Evolutionary conservation across 2,113 vertebrate genomes (phyloP), one percentile per base, ranked within the genome.

Genomic region (Ptyas mucosa): DNA sequence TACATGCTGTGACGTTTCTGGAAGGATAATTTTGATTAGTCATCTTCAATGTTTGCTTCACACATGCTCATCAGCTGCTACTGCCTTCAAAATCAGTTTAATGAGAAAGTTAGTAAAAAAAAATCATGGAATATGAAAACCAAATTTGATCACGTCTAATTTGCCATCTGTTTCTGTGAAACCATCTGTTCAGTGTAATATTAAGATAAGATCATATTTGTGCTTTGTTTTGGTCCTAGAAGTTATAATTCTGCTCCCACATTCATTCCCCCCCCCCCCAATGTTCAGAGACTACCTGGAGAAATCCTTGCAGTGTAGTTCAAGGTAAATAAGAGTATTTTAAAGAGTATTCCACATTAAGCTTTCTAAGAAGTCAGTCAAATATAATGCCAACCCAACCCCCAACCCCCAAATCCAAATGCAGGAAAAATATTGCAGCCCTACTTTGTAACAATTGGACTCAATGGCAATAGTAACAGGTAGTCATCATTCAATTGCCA

Each of bases 1-100:
- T 51, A 21, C n/a, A 61, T 93, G n/a, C 64, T 46, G 57, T 18
- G 58, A 14, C 53, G 58, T 69, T 69, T 75, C 49, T 26, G 24
- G 15, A 90, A 69, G 51, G 81, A 92, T 94, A 52, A 85, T 61
- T 91, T 94, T 92, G 58, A 88, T 87, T 20, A 87, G 53, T 29
- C 92, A 21, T 91, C 91, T 29, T 5, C 58, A 55, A 23, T 89
- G 15, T 46, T 64, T 89, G 85, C 57, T 34, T 64, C 95, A 57
- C 8, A 8, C 24, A 3, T 91, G 1, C 3, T 49, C 52, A 55
- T 58, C 20, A 69, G 85, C 53, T 85, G 1, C 55, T 85, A 9
- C 9, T 90, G 5, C 39, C 64, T 21, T 92, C 53, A 91, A 93
- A 7, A 85, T 90, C 23, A 34, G 0, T 5, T 88, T 57, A 90